Base-by-base conservation (phyloP, 2,797 vertebrate genomes). In the Aselliscus stoliczkanus region DNA sequence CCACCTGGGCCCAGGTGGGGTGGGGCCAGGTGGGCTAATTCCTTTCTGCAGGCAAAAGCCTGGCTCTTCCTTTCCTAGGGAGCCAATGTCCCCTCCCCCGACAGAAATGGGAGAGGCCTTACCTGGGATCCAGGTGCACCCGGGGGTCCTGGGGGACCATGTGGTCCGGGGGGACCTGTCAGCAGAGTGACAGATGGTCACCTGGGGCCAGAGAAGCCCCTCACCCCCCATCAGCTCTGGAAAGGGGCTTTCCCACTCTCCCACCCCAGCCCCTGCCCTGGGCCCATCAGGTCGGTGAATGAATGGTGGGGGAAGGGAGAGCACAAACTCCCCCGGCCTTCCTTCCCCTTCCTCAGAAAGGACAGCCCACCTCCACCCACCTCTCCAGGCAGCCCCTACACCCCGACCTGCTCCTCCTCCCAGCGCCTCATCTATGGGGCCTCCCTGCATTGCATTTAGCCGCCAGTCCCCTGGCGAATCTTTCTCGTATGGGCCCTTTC, bases 161-260 rank as follows among this genome's bases (percentile, higher is more conserved):
- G 98, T 77, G 98, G 98, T 90, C 98, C 98, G 25, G 98, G 98
- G n/a, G 98, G 98, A 31, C 99, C 99, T 86, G 98, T 97, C 27
- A 97, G 97, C 27, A 98, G 72, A 96, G 97, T 47, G 69, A 85
- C 13, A 62, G 47, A 39, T 23, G 85, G 95, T 96, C 98, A 93
- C 5, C 97, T 34, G 39, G 42, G 9, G 37, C 47, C 58, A 39
- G 47, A 50, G 85, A 80, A 47, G 25, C 18, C 50, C 25, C 14
- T 5, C 11, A 56, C 1, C 10, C 50, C 82, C 60, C 4, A 17
- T 25, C 8, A 54, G 42, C 4, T 29, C 64, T 4, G 4, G 50
- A 72, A 37, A 73, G 27, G 5, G 37, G 21, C 27, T 9, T 29
- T 54, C 34, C 31, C 60, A 47, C 20, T 23, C 21, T n/a, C 27